Percentiles rank a stretch among this genome's conserved stretches.
These are phyloP conservation scores for Pasiphila rectangulata DNA, from an alignment of 2,888 invertebrate species.

Conservation along the genomic window DNA sequence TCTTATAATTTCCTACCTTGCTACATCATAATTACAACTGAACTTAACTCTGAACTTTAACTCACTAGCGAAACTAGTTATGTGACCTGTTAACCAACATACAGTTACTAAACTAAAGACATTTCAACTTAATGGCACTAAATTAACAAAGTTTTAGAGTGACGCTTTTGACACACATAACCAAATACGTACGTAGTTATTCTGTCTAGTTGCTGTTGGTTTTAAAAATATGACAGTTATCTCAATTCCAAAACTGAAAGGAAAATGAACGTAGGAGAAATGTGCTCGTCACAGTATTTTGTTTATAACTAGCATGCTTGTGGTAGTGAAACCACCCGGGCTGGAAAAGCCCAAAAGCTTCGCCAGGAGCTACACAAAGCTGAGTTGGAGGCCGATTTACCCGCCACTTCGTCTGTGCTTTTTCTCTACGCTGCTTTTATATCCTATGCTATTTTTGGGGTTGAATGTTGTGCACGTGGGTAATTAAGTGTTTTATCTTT, in stretches of 20 bases:
- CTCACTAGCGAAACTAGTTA: conserved; percentile 18
- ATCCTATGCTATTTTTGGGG: too few species aligned
- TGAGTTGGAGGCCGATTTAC: too few species aligned
- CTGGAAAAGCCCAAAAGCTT: too few species aligned
- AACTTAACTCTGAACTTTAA: conserved; percentile 21
- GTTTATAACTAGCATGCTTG: not conserved
- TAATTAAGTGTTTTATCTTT: too few species aligned
- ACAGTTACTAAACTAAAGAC: conserved; percentile 24
- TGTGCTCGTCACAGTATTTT: conserved; percentile 13
- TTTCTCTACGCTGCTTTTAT: too few species aligned
- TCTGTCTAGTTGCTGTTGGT: conserved; percentile 3
- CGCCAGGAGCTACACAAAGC: too few species aligned
- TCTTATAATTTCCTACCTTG: not conserved
- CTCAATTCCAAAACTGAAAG: too few species aligned
- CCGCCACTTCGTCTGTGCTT: too few species aligned
- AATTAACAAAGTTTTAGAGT: conserved; percentile 14
- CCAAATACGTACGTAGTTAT: conserved; percentile 12
- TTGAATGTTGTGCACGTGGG: too few species aligned
- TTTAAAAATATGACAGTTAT: conserved; percentile 13
- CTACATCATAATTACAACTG: conserved; percentile 6
- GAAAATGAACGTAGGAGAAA: conserved; percentile 15
- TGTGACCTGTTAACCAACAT: conserved; percentile 30
- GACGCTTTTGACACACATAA: conserved; percentile 16
- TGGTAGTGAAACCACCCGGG: too few species aligned
- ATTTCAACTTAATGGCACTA: conserved; percentile 21